Conservation (phyloP, 92 coral and sea anemone genomes). For the Epizoanthus stellaris region DNA sequence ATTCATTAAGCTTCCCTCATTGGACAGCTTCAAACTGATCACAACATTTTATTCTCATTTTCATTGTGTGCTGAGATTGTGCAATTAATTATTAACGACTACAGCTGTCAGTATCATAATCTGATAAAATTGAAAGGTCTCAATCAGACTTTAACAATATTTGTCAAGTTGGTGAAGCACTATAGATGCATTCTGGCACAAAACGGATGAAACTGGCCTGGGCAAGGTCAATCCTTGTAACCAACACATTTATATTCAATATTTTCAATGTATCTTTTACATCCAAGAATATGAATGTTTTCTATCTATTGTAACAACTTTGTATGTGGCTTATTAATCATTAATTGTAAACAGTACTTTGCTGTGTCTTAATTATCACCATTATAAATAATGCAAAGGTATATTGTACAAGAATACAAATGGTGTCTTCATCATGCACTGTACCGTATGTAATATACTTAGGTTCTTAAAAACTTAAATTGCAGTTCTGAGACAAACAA, state of each 20-base stretch:
- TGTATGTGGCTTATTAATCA: conserved; percentile 1
- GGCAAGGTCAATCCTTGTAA: background rate
- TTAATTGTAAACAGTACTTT: conserved; percentile 39
- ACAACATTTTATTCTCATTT: conserved; percentile 31
- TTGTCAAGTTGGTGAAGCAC: background rate
- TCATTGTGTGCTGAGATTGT: conserved; percentile 21
- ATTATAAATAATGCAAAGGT: conserved; percentile 23
- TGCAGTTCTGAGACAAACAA: too few relatives aligned
- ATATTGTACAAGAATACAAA: background rate
- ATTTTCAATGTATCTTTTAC: background rate
- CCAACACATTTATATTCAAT: background rate
- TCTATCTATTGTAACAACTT: background rate
- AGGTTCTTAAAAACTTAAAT: too few relatives aligned
- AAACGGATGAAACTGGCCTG: too few relatives aligned
- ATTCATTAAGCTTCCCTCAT: background rate
- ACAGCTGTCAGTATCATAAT: conserved; percentile 28
- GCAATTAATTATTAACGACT: conserved; percentile 27
- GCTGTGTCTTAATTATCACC: conserved; percentile 22
- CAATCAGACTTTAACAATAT: background rate
- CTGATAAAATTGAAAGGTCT: background rate
- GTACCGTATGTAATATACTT: too few relatives aligned
- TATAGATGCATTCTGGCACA: too few relatives aligned
- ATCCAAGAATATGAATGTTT: background rate
- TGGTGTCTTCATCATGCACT: background rate
- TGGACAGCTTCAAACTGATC: conserved; percentile 21